phyloP scores from a whole-genome alignment of 2,888 invertebrate genomes.

The Eilema caniola region DNA sequence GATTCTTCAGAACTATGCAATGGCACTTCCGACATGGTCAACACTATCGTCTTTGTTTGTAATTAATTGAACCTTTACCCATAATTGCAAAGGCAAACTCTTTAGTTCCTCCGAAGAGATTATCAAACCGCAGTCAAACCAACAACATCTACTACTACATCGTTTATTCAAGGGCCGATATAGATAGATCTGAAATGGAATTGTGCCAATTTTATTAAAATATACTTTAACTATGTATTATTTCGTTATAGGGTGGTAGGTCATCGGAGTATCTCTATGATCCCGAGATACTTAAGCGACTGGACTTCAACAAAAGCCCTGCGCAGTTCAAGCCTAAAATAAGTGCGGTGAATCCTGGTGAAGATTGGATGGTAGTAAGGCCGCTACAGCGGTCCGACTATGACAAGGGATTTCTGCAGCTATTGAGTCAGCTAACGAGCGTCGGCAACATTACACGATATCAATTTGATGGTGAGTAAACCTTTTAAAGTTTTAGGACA shows the following conservation, averaged over 20 bases:
- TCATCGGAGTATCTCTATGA: slow-evolving; percentile 88
- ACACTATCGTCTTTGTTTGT: too few relatives aligned
- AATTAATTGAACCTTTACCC: too few relatives aligned
- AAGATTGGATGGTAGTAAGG: slow-evolving; percentile 91
- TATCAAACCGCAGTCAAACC: too few relatives aligned
- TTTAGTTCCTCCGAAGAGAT: too few relatives aligned
- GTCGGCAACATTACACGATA: slow-evolving; percentile 93
- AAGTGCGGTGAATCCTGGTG: slow-evolving; percentile 90
- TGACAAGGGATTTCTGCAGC: slow-evolving; percentile 93
- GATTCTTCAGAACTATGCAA: too few relatives aligned
- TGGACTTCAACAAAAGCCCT: slow-evolving; percentile 89
- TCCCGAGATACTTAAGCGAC: slow-evolving; percentile 88
- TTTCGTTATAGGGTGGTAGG: slow-evolving; percentile 20
- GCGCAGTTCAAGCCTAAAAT: slow-evolving; percentile 90
- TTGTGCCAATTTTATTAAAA: too few relatives aligned
- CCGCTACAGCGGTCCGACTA: slow-evolving; percentile 93
- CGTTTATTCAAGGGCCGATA: too few relatives aligned
- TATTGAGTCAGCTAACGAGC: slow-evolving; percentile 93
- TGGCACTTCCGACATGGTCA: too few relatives aligned
- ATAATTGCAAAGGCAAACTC: too few relatives aligned
- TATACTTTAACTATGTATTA: not conserved
- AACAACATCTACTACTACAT: too few relatives aligned
- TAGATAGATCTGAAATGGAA: too few relatives aligned
- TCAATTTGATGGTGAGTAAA: slow-evolving; percentile 92
- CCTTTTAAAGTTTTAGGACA: not conserved